Evolutionary conservation across 2,113 vertebrate species (phyloP), one percentile per base, ranked within the genome.

Genomic region (Chaetorhynchus papuensis): DNA sequence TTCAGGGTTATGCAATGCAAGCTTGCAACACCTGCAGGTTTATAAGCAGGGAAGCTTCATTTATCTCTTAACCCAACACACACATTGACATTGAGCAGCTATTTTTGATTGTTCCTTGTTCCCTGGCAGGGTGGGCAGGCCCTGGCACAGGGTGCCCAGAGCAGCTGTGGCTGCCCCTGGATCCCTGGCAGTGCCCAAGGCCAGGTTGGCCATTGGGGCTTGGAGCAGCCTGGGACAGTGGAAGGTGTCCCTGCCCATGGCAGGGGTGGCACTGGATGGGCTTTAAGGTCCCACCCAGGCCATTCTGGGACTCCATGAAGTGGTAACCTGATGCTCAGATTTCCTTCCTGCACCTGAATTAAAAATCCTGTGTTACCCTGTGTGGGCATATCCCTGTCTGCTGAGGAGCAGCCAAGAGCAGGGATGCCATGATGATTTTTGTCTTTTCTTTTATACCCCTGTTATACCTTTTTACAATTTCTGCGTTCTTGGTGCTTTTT

Each of bases 231-330:
- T 65, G 52, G 59, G 22, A 19, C 33, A 13, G 44, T 57, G 76
- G 42, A 0, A 81, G 50, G 26, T 27, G 37, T 72, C 42, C 50
- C 66, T 80, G 50, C 2, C 11, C 31, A 35, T 9, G 37, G 31
- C 44, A 37, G 44, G 33, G 10, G 18, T 13, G 35, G 35, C 0
- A 7, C 7, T 27, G 31, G 17, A 0, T 44, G 44, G 1, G 22
- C 0, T 81, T 81, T 52, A 5, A 59, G 7, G 37, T 59, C 33
- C 10, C 4, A 6, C 3, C 12, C 37, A 52, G 19, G 4, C 12
- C 33, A 17, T 37, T 37, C 35, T 27, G 33, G 49, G 33, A 44
- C 7, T 61, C 18, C 28, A 2, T 17, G 44, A 54, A 50, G 24
- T 7, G 35, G 20, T 42, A 50, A 82, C 22, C 26, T 52, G 33